Evolutionary conservation across 2,113 vertebrate species (phyloP).

Genomic region (Vulpes vulpes): DNA sequence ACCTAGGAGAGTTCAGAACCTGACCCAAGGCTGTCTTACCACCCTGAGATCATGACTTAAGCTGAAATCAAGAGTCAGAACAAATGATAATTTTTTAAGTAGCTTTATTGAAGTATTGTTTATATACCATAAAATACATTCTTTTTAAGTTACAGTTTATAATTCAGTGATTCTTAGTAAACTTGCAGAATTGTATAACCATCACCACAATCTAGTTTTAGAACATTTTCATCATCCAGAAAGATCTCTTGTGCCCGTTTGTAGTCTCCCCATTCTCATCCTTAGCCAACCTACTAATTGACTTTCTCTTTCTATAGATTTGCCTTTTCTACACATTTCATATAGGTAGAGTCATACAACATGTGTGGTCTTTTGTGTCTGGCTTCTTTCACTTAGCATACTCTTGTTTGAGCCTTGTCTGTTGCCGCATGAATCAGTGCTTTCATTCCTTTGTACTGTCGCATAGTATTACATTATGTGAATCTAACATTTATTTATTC

Average conservation of each 20-base stretch:
- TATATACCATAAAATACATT: neutral
- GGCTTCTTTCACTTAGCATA: neutral
- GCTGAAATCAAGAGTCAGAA: neutral
- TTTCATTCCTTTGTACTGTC: neutral
- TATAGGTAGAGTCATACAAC: neutral
- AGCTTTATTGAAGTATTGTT: constrained; percentile 16
- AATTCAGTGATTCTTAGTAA: neutral
- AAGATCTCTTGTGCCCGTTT: neutral
- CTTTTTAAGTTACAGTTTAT: neutral
- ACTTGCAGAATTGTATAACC: neutral
- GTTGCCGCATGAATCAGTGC: neutral
- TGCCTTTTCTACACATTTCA: neutral
- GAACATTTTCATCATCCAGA: neutral
- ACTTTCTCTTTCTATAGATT: neutral
- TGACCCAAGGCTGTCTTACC: neutral
- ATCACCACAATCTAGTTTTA: neutral
- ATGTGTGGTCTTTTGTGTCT: neutral
- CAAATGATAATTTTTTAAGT: neutral
- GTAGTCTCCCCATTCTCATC: neutral
- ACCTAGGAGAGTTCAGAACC: neutral
- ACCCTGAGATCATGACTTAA: neutral
- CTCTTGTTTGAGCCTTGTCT: neutral
- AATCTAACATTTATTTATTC: neutral
- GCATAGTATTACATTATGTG: neutral
- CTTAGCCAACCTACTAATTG: neutral